Evolutionary conservation across 1,140 invertebrate genomes (phyloP).

Genomic region (Drosophila chauvacae): DNA sequence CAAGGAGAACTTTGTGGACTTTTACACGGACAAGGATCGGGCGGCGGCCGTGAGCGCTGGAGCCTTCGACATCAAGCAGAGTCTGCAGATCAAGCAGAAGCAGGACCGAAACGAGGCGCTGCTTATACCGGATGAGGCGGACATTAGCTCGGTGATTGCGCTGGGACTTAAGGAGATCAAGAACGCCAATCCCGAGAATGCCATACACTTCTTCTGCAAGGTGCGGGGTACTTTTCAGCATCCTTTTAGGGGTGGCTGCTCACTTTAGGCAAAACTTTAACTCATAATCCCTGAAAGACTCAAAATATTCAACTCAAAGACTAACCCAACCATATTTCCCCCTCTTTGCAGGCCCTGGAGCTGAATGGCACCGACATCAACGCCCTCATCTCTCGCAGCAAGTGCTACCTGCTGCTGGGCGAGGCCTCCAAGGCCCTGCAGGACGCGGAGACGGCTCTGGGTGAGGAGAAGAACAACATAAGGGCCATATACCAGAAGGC

Average conservation of each 20-base stretch:
- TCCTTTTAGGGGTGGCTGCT: neutral
- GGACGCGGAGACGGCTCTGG: slow-evolving; percentile 93
- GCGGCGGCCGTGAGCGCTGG: slow-evolving; percentile 93
- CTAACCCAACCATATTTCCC: neutral
- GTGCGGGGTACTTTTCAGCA: slow-evolving; percentile 81
- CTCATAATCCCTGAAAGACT: neutral
- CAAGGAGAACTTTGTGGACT: slow-evolving; percentile 88
- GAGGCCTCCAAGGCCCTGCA: slow-evolving; percentile 92
- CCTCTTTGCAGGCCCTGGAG: slow-evolving; percentile 91
- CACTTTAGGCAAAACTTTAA: neutral
- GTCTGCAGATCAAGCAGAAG: slow-evolving; percentile 91
- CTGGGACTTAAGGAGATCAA: slow-evolving; percentile 90
- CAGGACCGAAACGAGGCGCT: slow-evolving; percentile 90
- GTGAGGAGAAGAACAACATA: slow-evolving; percentile 91
- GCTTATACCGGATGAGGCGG: slow-evolving; percentile 91
- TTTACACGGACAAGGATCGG: slow-evolving; percentile 95
- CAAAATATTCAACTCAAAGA: neutral
- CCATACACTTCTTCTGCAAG: slow-evolving; percentile 92
- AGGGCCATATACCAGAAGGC: slow-evolving; percentile 96
- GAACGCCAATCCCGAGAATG: slow-evolving; percentile 88
- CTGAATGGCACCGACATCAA: slow-evolving; percentile 93
- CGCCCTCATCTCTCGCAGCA: slow-evolving; percentile 94
- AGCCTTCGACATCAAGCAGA: slow-evolving; percentile 92
- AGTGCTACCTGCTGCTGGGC: slow-evolving; percentile 95
- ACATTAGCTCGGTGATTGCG: slow-evolving; percentile 90